Percentiles rank a stretch among this genome's conserved stretches.
Conservation (phyloP, 2,888 invertebrate species). For the Quadriops clusia region DNA sequence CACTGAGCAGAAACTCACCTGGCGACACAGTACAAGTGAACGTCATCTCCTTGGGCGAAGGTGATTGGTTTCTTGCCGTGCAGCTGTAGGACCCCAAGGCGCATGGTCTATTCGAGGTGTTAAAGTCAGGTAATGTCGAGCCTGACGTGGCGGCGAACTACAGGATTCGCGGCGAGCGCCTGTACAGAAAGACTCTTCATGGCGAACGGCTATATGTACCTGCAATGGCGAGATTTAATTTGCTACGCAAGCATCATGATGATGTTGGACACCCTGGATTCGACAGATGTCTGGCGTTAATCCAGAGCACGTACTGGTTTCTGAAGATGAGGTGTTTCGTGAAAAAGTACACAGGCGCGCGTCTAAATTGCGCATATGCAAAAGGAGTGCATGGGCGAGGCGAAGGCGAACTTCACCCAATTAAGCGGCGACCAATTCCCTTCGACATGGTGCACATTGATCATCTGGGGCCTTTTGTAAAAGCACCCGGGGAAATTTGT, state of each 20-base stretch:
- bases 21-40: too few species aligned
- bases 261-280: conserved; percentile 22
- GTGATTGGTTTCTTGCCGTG: conserved; percentile 16
- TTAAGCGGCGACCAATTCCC: too few species aligned
- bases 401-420: too few species aligned
- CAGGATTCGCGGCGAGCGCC: conserved; percentile 13
- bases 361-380: conserved; percentile 18
- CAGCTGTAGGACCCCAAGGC: conserved; percentile 15
- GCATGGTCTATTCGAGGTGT: conserved; percentile 9
- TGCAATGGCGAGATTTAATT: conserved; percentile 18
- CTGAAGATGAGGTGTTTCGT: conserved; percentile 21
- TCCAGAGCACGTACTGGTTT: conserved; percentile 23
- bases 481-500: too few species aligned
- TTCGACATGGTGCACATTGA: too few species aligned
- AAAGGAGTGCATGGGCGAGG: conserved; percentile 6
- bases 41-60: too few species aligned
- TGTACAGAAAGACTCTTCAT: conserved; percentile 4
- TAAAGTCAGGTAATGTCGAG: conserved; percentile 6
- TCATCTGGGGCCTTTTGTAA: too few species aligned
- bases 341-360: conserved; percentile 20
- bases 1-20: conserved; percentile 21
- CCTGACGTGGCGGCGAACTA: conserved; percentile 9
- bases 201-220: conserved; percentile 21
- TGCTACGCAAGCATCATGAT: conserved; percentile 23
- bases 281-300: conserved; percentile 15